Conservation (phyloP, 2,888 invertebrate species). For the Brachyptera putata region DNA sequence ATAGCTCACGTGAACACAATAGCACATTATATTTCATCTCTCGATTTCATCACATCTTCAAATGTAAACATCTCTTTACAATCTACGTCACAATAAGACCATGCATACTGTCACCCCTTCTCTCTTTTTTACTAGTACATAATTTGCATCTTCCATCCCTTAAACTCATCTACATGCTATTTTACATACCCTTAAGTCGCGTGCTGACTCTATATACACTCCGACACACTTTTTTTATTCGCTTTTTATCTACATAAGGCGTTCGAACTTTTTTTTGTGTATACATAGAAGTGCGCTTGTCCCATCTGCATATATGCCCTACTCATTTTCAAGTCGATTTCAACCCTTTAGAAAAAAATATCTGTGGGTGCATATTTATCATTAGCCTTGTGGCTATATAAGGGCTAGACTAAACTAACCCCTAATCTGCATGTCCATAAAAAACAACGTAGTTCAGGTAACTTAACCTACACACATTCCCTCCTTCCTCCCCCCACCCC, state of each 20-base stretch:
- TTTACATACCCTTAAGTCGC: slow-evolving; percentile 20
- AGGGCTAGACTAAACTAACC: slow-evolving; percentile 4
- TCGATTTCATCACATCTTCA: too few relatives aligned
- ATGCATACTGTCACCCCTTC: not conserved
- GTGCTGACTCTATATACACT: not conserved
- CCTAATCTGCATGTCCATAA: slow-evolving; percentile 10
- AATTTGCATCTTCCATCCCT: slow-evolving; percentile 17
- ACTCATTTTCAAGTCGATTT: not conserved
- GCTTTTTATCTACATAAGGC: slow-evolving; percentile 16
- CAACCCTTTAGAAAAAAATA: slow-evolving; percentile 9
- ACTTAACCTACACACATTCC: too few relatives aligned
- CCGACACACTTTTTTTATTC: slow-evolving; percentile 1
- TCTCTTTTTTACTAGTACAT: not conserved
- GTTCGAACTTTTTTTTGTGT: not conserved
- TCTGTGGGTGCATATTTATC: slow-evolving; percentile 22
- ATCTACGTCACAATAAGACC: too few relatives aligned
- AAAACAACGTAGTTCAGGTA: not conserved
- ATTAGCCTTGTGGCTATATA: slow-evolving; percentile 14
- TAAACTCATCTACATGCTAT: slow-evolving; percentile 20
- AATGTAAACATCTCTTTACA: too few relatives aligned
- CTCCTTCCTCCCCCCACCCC: too few relatives aligned
- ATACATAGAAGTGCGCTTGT: not conserved
- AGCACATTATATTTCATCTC: too few relatives aligned
- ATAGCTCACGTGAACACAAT: too few relatives aligned
- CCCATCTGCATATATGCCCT: slow-evolving; percentile 18